Conservation (phyloP, 2,888 invertebrate species). For the Caenorhabditis sp. region DNA sequence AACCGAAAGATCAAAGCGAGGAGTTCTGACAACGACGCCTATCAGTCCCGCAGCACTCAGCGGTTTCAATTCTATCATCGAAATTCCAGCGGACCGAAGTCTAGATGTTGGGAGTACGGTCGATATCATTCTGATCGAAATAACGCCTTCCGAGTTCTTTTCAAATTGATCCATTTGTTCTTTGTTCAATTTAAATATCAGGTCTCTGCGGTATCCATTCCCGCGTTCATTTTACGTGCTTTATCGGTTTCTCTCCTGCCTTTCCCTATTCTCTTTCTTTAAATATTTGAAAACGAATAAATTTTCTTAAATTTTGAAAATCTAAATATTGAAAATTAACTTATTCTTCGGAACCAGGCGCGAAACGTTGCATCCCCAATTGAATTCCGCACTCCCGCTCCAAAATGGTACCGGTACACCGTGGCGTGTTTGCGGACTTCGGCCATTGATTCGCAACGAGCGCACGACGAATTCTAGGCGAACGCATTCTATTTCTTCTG, state of each 20-base stretch:
- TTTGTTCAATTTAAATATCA: too few relatives aligned
- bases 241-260: too few relatives aligned
- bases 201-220: too few relatives aligned
- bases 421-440: slow-evolving; percentile 45
- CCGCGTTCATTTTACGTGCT: too few relatives aligned
- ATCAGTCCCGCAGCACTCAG: not conserved
- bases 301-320: too few relatives aligned
- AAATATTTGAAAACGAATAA: too few relatives aligned
- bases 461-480: not conserved
- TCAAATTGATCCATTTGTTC: not conserved
- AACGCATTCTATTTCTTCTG: too few relatives aligned
- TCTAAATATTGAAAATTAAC: too few relatives aligned
- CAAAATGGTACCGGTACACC: slow-evolving; percentile 22
- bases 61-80: slow-evolving; percentile 36
- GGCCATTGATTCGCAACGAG: slow-evolving; percentile 32
- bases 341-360: too few relatives aligned
- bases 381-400: too few relatives aligned
- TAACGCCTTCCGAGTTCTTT: not conserved
- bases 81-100: not conserved
- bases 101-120: slow-evolving; percentile 2
- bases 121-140: slow-evolving; percentile 1
- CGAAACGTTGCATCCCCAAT: too few relatives aligned
- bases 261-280: too few relatives aligned
- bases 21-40: not conserved
- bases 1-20: slow-evolving; percentile 4